Base-by-base conservation (phyloP, 1,140 invertebrate species). In the Ruditapes philippinarum region DNA sequence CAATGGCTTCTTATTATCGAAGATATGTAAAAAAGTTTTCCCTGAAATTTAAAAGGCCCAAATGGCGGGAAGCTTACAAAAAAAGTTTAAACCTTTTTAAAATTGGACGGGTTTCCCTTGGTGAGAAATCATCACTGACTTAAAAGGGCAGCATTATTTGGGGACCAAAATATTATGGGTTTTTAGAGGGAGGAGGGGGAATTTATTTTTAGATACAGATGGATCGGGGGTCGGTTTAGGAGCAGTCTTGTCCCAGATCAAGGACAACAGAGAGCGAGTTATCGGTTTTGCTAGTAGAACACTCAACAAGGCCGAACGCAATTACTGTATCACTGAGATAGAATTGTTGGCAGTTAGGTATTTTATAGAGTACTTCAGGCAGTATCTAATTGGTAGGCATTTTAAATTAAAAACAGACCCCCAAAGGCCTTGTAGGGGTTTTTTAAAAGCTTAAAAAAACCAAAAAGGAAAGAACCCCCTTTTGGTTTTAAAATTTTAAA, bases 311-410 rank as follows among this genome's bases (percentile, higher is more conserved):
- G 88, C 95, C 22, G 96, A 97, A 92, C 86, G 93, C 83, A 96
- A 96, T 14, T 97, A 97, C 91, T 93, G 91, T 57, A 83, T 88
- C 3, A 92, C 90, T 17, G 17, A 87, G 7, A 92, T 84, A 60
- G 89, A 93, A 87, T 60, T 93, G 28, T 76, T 91, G 12, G 89
- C 91, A 25, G 40, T 92, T 3, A 33, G 83, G 19, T 57, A 28
- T 38, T 85, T 49, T 25, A 40, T 89, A 14, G 73, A 80, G 65
- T 25, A 89, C 17, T 92, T 91, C 57, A 60, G 82, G 60, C 89
- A 81, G 17, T 93, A 92, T 45, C 79, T 94, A 12, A 57, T 62
- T 22, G 91, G 92, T 82, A 17, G 74, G 57, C 42, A 76, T 33
- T 89, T 93, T 25, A 33, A 62, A 14, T 19, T 94, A 2, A 28